Conservation (phyloP, 1,140 invertebrate species). For the Drosophila sucinea region DNA sequence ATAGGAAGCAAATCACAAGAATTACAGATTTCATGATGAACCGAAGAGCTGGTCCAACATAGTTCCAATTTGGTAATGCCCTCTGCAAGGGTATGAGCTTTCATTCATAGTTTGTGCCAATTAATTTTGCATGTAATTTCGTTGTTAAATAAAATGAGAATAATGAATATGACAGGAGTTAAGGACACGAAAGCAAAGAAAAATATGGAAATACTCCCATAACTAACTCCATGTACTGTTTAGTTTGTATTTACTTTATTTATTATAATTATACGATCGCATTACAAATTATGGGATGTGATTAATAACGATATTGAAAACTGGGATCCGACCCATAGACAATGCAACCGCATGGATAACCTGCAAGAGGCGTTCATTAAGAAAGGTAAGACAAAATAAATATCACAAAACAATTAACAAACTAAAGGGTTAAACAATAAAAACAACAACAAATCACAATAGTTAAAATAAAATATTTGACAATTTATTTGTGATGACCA, state of each 20-base stretch:
- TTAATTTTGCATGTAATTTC: constrained; percentile 24
- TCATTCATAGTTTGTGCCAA: constrained; percentile 15
- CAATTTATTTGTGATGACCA: not conserved
- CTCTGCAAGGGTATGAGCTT: not conserved
- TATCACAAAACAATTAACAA: not conserved
- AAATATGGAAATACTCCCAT: not conserved
- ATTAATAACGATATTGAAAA: constrained; percentile 78
- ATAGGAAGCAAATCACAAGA: too few relatives aligned
- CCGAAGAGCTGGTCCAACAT: too few relatives aligned
- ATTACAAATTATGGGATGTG: constrained; percentile 22
- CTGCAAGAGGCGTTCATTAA: constrained; percentile 69
- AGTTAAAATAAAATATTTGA: constrained; percentile 1
- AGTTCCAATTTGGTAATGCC: too few relatives aligned
- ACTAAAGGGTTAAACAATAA: not conserved
- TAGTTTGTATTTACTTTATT: constrained; percentile 1
- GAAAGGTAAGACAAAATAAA: not conserved
- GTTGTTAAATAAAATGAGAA: constrained; percentile 11
- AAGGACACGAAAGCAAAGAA: not conserved
- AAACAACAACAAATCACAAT: not conserved
- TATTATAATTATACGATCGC: not conserved
- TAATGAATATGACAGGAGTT: constrained; percentile 11
- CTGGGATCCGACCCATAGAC: constrained; percentile 79
- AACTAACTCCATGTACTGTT: not conserved
- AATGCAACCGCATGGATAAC: constrained; percentile 82
- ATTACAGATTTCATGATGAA: too few relatives aligned